Evolutionary conservation across 2,888 invertebrate species (phyloP).

Genomic region (Argyresthia albistria): DNA sequence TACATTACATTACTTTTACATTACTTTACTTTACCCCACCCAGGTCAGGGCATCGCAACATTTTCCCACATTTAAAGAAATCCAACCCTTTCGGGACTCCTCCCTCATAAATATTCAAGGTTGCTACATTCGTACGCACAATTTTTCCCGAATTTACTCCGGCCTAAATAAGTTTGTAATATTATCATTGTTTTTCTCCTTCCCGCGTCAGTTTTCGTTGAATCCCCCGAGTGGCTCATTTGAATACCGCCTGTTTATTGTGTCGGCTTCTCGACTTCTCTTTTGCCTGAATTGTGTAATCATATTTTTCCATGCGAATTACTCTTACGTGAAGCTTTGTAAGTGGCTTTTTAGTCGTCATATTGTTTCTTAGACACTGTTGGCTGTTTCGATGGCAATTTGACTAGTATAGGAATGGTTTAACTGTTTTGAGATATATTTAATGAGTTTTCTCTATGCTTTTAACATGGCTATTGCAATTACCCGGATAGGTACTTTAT

Average conservation of each 20-base stretch:
- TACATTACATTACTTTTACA: no score
- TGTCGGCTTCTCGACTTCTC: slow-evolving; percentile 34
- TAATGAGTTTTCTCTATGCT: no score
- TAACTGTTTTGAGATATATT: no score
- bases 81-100: slow-evolving; percentile 38
- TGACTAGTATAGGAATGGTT: no score
- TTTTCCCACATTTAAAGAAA: not conserved
- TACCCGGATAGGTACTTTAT: no score
- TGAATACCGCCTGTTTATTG: slow-evolving; percentile 66
- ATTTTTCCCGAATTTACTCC: slow-evolving; percentile 47
- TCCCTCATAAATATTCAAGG: slow-evolving; percentile 34
- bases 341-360: no score
- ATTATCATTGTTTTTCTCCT: slow-evolving; percentile 59
- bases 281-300: slow-evolving; percentile 51
- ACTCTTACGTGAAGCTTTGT: no score
- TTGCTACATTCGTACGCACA: slow-evolving; percentile 34
- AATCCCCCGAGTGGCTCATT: slow-evolving; percentile 41
- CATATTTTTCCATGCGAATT: slow-evolving; percentile 51
- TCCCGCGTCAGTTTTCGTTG: slow-evolving; percentile 17
- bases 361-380: no score
- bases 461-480: no score
- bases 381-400: no score
- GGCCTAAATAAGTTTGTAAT: slow-evolving; percentile 58
- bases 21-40: no score
- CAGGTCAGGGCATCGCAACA: no score